A percentile compares a stretch with the other conserved stretches of the same genome.
Evolutionary conservation across 2,797 vertebrate species (phyloP).

Genomic region (Pitangus sulphuratus): DNA sequence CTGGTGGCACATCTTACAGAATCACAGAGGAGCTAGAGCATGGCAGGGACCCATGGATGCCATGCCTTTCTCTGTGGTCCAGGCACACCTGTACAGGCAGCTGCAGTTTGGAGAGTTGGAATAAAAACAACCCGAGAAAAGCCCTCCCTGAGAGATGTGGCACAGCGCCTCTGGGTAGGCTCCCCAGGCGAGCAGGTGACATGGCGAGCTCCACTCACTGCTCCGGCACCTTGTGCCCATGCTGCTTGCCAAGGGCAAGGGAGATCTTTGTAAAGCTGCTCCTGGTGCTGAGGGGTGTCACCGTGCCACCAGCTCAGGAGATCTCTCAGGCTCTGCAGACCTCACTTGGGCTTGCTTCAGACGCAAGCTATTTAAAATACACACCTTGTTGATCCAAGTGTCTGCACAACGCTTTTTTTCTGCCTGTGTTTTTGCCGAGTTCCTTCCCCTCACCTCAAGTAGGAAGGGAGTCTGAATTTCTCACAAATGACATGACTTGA

Average conservation of each 20-base stretch:
- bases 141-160: background rate
- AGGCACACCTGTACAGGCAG: background rate
- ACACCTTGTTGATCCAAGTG: background rate
- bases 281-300: background rate
- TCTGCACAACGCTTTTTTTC: background rate
- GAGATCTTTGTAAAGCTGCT: conserved; percentile 32
- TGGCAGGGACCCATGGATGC: rapidly evolving
- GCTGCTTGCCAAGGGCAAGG: conserved; percentile 29
- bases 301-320: background rate
- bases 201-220: background rate
- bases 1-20: background rate
- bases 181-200: background rate
- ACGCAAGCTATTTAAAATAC: background rate
- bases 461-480: background rate
- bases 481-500: background rate
- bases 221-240: background rate
- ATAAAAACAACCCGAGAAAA: background rate
- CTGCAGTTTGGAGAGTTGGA: background rate
- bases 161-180: background rate
- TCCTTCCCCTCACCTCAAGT: background rate
- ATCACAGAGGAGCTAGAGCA: background rate
- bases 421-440: background rate
- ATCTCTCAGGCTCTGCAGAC: background rate
- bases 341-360: background rate
- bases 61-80: rapidly evolving